These are phyloP conservation scores for Sebastiscus tertius DNA, from an alignment of 2,797 vertebrate genomes.

Conservation along the genomic window DNA sequence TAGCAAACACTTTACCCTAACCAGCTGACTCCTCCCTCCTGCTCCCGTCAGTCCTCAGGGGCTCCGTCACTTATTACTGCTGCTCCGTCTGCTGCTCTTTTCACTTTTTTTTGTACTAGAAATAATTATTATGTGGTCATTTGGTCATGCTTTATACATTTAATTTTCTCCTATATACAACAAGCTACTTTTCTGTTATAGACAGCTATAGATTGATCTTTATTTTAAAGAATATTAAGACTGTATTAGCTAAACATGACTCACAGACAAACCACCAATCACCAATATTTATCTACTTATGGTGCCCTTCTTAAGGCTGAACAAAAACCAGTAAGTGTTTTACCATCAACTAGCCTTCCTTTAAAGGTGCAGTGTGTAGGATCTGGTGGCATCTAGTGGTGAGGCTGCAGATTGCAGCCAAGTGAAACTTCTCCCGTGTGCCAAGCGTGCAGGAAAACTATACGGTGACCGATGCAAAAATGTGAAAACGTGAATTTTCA, in stretches of 20 bases:
- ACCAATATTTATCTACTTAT: background rate
- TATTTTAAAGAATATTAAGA: background rate
- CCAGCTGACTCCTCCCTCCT: constrained; percentile 8
- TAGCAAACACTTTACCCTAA: constrained; percentile 54
- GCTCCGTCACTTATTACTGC: background rate
- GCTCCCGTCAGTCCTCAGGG: background rate
- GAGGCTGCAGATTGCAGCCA: too few species aligned
- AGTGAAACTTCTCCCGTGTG: too few species aligned
- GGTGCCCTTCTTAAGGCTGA: background rate
- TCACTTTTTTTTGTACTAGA: background rate
- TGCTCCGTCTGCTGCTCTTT: background rate
- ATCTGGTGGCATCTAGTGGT: too few species aligned
- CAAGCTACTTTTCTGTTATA: background rate
- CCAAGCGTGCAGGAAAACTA: too few species aligned
- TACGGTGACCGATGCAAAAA: too few species aligned
- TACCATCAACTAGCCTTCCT: background rate
- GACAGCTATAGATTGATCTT: background rate
- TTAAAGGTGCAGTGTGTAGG: too few species aligned
- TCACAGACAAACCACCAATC: background rate
- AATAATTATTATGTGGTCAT: background rate
- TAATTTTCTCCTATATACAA: background rate
- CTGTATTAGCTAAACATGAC: background rate
- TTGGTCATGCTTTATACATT: background rate
- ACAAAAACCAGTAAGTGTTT: background rate
- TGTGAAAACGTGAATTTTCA: too few species aligned